These are phyloP conservation scores for Alcis repandata DNA, from an alignment of 2,888 invertebrate genomes.

Conservation along the genomic window DNA sequence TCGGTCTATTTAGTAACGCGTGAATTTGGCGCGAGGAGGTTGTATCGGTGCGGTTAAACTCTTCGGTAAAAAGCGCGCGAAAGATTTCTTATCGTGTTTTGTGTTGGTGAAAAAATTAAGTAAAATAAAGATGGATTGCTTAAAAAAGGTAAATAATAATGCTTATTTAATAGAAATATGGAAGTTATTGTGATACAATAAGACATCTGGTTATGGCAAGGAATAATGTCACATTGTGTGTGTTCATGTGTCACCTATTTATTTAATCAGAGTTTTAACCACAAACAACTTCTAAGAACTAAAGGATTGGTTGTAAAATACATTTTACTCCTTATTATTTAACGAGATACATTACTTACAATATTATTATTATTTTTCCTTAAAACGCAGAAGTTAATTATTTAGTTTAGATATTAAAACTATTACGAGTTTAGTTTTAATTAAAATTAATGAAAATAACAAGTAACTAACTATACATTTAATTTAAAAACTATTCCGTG, in stretches of 20 bases:
- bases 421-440: no score
- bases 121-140: constrained; percentile 29
- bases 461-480: no score
- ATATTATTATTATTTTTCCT: no score
- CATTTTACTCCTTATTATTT: no score
- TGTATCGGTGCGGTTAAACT: constrained; percentile 52
- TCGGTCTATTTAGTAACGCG: constrained; percentile 85
- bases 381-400: no score
- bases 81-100: constrained; percentile 54
- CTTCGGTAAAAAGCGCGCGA: constrained; percentile 70
- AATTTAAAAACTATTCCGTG: no score
- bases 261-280: neutral
- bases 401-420: no score
- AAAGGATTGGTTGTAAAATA: neutral
- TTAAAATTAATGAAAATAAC: no score
- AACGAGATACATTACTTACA: no score
- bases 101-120: constrained; percentile 42
- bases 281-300: neutral
- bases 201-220: neutral
- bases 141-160: constrained; percentile 16
- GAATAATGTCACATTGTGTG: neutral
- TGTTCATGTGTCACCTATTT: neutral
- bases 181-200: neutral
- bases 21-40: constrained; percentile 85
- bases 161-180: neutral